These are phyloP conservation scores for Pipistrellus kuhlii DNA, from an alignment of 2,797 vertebrate genomes.

Conservation along the genomic window DNA sequence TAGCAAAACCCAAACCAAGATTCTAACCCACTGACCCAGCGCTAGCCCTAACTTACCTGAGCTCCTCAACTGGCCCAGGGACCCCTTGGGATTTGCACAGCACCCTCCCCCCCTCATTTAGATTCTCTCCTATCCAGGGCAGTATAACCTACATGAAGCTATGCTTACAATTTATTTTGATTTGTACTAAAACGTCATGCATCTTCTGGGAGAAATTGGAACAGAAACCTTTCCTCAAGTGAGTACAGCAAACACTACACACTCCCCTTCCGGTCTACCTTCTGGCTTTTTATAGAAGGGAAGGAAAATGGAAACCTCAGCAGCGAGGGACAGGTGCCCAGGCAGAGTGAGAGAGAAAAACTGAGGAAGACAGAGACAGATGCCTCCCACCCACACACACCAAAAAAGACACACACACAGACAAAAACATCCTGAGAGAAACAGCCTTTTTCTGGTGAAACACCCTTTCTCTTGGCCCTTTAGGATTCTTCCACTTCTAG, in stretches of 20 bases:
- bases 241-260: constrained; percentile 74
- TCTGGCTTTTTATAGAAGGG: constrained; percentile 77
- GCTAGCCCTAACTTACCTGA: background rate
- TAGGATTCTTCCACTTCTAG: constrained; percentile 62
- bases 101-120: background rate
- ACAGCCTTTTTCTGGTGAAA: constrained; percentile 66
- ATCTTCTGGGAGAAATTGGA: constrained; percentile 51
- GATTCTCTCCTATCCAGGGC: background rate
- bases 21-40: background rate
- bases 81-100: background rate
- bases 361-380: constrained; percentile 57
- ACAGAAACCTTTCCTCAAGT: constrained; percentile 68
- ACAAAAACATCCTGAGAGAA: constrained; percentile 64
- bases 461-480: constrained; percentile 53
- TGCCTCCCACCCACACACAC: constrained; percentile 69
- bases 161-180: constrained; percentile 52
- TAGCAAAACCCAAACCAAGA: background rate
- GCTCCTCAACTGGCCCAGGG: background rate
- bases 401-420: constrained; percentile 68
- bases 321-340: constrained; percentile 75
- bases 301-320: constrained; percentile 70
- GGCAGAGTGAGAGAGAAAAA: constrained; percentile 64
- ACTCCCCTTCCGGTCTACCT: constrained; percentile 75
- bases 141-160: background rate
- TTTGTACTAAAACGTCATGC: constrained; percentile 57